phyloP scores from a whole-genome alignment of 2,888 invertebrate species.

The Toxonevra muliebris region DNA sequence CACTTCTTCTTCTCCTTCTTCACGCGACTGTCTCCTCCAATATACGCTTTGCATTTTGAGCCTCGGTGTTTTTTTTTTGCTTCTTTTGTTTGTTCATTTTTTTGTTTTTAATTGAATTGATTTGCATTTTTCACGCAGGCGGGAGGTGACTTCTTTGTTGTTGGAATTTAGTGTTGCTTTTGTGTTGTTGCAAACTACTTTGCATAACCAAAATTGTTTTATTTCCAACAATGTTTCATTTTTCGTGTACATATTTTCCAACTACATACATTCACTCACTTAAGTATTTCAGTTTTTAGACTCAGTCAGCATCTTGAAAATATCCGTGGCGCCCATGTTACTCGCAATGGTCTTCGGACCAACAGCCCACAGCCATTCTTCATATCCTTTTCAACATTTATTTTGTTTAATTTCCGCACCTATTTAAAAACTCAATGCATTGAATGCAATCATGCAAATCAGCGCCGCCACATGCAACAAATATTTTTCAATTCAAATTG shows the following conservation, averaged over 20 bases:
- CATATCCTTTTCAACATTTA: no score
- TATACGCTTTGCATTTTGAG: not conserved
- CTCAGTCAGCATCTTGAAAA: no score
- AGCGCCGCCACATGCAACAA: no score
- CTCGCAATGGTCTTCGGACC: no score
- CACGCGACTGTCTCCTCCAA: not conserved
- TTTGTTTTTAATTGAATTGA: slow-evolving; percentile 60
- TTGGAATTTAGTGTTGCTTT: not conserved
- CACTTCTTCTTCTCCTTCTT: slow-evolving; percentile 46
- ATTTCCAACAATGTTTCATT: slow-evolving; percentile 5
- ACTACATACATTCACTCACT: slow-evolving; percentile 39
- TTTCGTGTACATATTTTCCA: slow-evolving; percentile 33
- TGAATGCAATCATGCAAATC: no score
- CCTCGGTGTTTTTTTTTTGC: slow-evolving; percentile 31
- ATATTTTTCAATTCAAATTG: no score
- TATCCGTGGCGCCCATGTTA: no score
- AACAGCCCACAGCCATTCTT: no score
- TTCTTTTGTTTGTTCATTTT: slow-evolving; percentile 41
- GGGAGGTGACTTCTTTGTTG: slow-evolving; percentile 35
- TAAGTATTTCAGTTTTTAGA: slow-evolving; percentile 34
- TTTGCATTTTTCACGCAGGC: slow-evolving; percentile 64
- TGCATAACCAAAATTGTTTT: not conserved
- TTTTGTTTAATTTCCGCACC: slow-evolving; percentile 25
- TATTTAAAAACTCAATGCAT: slow-evolving; percentile 23
- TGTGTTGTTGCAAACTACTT: no score